phyloP scores from a whole-genome alignment of 2,888 invertebrate species.

The Hanleya hanleyi region DNA sequence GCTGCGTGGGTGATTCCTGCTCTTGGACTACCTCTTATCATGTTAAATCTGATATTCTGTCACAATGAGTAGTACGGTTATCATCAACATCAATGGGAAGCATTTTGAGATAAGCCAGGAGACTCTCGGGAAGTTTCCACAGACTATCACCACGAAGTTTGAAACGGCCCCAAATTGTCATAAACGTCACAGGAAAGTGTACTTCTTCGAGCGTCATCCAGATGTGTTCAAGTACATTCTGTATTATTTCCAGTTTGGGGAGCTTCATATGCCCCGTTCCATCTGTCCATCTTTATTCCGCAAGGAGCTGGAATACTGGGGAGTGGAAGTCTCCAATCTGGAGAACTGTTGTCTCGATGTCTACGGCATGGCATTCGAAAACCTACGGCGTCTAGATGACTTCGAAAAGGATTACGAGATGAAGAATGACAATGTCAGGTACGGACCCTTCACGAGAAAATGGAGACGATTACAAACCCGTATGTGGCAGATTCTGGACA shows the following conservation, averaged over 20 bases:
- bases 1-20: no score
- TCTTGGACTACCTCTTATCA: no score
- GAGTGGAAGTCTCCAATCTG: not conserved
- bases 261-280: not conserved
- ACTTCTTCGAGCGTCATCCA: not conserved
- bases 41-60: no score
- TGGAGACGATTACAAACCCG: not conserved
- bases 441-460: not conserved
- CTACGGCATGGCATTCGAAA: constrained; percentile 1
- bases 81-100: not conserved
- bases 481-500: constrained; percentile 3
- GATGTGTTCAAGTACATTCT: not conserved
- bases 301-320: constrained; percentile 5
- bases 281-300: not conserved
- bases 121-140: not conserved
- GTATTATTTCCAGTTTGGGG: not conserved
- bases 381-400: not conserved
- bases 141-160: not conserved
- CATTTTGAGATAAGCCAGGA: not conserved
- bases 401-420: not conserved
- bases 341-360: not conserved
- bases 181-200: not conserved
- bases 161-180: not conserved
- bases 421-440: not conserved
- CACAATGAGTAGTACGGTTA: no score